Evolutionary conservation across 2,888 invertebrate species (phyloP), one percentile per base, ranked within the genome.

Genomic region (Hyposoter dolosus): DNA sequence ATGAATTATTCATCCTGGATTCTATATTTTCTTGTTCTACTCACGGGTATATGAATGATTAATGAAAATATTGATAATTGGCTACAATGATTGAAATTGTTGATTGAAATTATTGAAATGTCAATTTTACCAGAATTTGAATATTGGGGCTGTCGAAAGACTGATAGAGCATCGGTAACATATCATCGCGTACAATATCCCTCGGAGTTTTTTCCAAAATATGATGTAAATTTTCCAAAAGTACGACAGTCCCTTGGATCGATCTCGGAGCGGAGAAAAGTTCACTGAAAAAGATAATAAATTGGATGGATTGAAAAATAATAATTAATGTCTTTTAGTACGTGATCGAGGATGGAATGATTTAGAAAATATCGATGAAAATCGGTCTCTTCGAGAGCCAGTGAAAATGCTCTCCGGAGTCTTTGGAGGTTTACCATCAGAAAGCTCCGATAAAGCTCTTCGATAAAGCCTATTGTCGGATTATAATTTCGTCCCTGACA

Each of bases 211-310:
- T 99, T 92, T 97, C 97, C 93, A 99, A 95, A 88, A 99, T 97
- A 87, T 98, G 95, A 94, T 99, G 98, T 90, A 99, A 95, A 94
- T 98, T 98, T 94, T 99, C 98, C 91, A 99, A 95, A 83, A 99
- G 95, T 72, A 97, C 97, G 7, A 98, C 98, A 0, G 98, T 97
- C 15, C 98, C 98, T 94, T 98, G 97, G 85, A 97, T 96, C 83
- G 97, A 97, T 94, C 97, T 98, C 35, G 97, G 97, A 74, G 96
- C 96, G 88, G 96, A 96, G 94, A 98, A 97, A 82, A 98, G 95
- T 88, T 95, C 95, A 93, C 97, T 97, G 93, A 75, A 77, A 82
- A 69, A 1, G 5, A 35, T 3, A 28, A 60, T 12, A 60, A 19
- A 53, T 53, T 19, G 9, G 19, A 3, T 19, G 53, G 19, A 53